Evolutionary conservation across 2,888 invertebrate genomes (phyloP), one percentile per base, ranked within the genome.

Genomic region (Cantharis rufa): DNA sequence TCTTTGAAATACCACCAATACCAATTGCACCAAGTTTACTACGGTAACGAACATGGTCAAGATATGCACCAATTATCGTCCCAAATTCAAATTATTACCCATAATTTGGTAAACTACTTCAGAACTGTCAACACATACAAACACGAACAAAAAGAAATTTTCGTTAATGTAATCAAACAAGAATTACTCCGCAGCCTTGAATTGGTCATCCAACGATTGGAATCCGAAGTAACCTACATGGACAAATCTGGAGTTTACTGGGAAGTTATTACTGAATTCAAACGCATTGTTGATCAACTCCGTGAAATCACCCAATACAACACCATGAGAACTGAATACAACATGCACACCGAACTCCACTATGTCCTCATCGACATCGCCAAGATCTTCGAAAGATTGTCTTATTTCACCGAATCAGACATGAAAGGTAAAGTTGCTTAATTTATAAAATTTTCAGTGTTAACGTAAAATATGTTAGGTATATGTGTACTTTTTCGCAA

Each of bases 41-140:
- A 77, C 69, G 62, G 10, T 21, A 69, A 21, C 28, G 66, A 68
- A 15, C 32, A 70, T 61, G 70, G 72, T n/a, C 69, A 71, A 48
- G 15, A 48, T 15, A 13, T 62, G n/a, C 62, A 61, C 48, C 71
- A 77, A 61, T 61, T 77, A 69, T 71, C 61, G 0, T 18, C 28
- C 11, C 77, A 77, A 71, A 77, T 77, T 10, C 73, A 73, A 68
- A 32, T 73, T 10, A 71, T 77, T 21, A 77, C 74, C 48, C 73
- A 77, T 63, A 74, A 73, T 69, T 61, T 77, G 32, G 62, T 66
- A 9, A 15, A 71, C 13, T 77, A 66, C 71, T 62, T 77, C 10
- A 73, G 68, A 61, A 74, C 74, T 71, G 70, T 74, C n/a, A 62
- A 68, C 7, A 27, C 71, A 1, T 69, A 70, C 18, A 72, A 72